Percentiles rank a stretch among this genome's conserved stretches.
phyloP scores from a whole-genome alignment of 2,888 invertebrate genomes.

The Flexamia atlantica region DNA sequence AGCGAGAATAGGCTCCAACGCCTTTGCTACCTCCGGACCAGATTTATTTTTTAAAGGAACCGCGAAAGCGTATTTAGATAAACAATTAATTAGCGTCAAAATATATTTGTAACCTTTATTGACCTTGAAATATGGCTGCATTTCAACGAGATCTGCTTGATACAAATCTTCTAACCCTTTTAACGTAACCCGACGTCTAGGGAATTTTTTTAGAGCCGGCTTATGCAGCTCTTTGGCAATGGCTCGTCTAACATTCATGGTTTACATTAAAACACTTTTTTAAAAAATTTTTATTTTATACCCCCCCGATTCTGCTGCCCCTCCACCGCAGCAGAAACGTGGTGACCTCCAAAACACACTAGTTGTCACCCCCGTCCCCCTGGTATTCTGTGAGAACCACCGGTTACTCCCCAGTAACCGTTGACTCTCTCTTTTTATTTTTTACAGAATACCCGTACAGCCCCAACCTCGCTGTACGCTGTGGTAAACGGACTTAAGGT shows the following conservation, averaged over 20 bases:
- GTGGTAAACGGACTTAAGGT: background rate
- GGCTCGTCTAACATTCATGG: conserved; percentile 29
- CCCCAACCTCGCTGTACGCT: background rate
- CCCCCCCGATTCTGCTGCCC: background rate
- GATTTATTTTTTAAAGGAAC: conserved; percentile 60
- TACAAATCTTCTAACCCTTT: conserved; percentile 63
- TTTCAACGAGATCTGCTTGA: conserved; percentile 62
- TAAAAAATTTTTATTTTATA: background rate
- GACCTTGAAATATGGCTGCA: conserved; percentile 50
- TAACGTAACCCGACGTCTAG: conserved; percentile 48
- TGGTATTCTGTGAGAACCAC: background rate
- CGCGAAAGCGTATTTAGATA: conserved; percentile 53
- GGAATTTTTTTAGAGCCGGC: conserved; percentile 45
- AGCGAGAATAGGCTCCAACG: conserved; percentile 18
- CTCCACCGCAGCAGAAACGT: background rate
- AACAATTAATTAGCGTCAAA: conserved; percentile 57
- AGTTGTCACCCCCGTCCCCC: background rate
- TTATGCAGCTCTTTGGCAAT: conserved; percentile 57
- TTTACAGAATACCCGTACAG: background rate
- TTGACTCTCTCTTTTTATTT: background rate
- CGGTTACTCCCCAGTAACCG: background rate
- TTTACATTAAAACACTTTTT: background rate
- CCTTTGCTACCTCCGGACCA: conserved; percentile 4
- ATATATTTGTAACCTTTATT: conserved; percentile 63
- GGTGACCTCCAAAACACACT: background rate